These are phyloP conservation scores for Petrocephalus microphthalmus DNA, from an alignment of 2,113 vertebrate genomes.

Conservation along the genomic window DNA sequence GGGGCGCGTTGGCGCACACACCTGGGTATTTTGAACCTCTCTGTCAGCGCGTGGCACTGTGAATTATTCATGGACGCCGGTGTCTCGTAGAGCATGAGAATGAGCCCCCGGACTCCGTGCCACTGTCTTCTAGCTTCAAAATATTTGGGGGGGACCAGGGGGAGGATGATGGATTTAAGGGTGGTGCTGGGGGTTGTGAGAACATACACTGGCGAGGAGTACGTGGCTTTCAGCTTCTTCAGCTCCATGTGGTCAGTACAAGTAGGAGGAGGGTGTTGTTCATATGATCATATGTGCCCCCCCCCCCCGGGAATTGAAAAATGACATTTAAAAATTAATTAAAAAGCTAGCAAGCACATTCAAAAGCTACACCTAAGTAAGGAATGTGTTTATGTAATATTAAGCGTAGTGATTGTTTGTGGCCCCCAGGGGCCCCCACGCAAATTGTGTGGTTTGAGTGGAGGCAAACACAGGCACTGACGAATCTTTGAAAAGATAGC, in stretches of 20 bases:
- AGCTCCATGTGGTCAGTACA: not conserved
- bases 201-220: too few species aligned
- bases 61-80: conserved; percentile 34
- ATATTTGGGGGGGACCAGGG: not conserved
- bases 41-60: conserved; percentile 20
- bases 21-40: conserved; percentile 30
- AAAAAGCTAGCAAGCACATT: not conserved
- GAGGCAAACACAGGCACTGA: not conserved
- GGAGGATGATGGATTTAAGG: not conserved
- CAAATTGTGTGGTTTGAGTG: not conserved
- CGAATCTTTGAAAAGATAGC: not conserved
- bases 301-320: not conserved
- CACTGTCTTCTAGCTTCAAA: not conserved
- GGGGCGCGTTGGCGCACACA: not conserved
- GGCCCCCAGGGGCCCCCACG: not conserved
- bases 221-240: not conserved
- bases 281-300: not conserved
- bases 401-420: not conserved
- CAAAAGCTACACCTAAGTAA: not conserved
- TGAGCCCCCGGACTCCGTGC: not conserved
- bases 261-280: not conserved
- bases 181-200: not conserved
- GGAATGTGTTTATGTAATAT: not conserved
- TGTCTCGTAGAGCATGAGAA: not conserved
- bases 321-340: not conserved